Evolutionary conservation across 2,797 vertebrate species (phyloP).

Genomic region (Amniataba percoides): DNA sequence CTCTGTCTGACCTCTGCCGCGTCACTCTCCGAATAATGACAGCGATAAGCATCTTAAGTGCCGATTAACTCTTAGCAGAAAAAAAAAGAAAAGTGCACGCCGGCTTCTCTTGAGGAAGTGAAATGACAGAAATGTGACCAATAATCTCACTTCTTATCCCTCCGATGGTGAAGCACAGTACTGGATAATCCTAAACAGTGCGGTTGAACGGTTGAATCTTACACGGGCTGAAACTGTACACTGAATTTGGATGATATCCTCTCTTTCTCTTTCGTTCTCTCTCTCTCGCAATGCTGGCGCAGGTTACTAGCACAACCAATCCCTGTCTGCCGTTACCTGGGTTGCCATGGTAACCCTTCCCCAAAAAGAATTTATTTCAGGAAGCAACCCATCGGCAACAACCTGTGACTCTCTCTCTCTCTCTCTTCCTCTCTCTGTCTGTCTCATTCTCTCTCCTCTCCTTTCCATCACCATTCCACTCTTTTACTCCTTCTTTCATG

Average conservation of each 20-base stretch:
- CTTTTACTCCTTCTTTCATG: slow-evolving; percentile 20
- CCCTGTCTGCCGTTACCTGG: slow-evolving; percentile 70
- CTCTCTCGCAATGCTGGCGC: slow-evolving; percentile 36
- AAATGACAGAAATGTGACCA: slow-evolving; percentile 2
- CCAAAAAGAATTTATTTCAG: slow-evolving; percentile 76
- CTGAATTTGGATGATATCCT: slow-evolving; percentile 32
- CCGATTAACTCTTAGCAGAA: slow-evolving; percentile 19
- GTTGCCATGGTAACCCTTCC: slow-evolving; percentile 83
- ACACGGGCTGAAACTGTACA: slow-evolving; percentile 12
- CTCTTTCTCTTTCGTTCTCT: background rate
- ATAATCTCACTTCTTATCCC: slow-evolving; percentile 5
- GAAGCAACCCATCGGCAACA: slow-evolving; percentile 74
- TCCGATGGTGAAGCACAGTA: background rate
- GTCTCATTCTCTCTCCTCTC: slow-evolving; percentile 7
- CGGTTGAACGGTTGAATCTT: background rate
- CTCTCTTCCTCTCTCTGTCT: slow-evolving; percentile 9
- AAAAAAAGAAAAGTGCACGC: background rate
- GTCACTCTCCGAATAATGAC: slow-evolving; percentile 22
- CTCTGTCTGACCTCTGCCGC: slow-evolving; percentile 15
- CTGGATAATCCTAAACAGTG: slow-evolving; percentile 1
- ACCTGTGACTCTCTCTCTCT: slow-evolving; percentile 65
- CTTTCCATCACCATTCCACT: slow-evolving; percentile 24
- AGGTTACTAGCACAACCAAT: slow-evolving; percentile 67
- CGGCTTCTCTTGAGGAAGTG: background rate
- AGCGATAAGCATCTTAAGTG: slow-evolving; percentile 27